These are phyloP conservation scores for Danio rerio DNA, from an alignment of 2,113 vertebrate genomes.

Conservation along the genomic window DNA sequence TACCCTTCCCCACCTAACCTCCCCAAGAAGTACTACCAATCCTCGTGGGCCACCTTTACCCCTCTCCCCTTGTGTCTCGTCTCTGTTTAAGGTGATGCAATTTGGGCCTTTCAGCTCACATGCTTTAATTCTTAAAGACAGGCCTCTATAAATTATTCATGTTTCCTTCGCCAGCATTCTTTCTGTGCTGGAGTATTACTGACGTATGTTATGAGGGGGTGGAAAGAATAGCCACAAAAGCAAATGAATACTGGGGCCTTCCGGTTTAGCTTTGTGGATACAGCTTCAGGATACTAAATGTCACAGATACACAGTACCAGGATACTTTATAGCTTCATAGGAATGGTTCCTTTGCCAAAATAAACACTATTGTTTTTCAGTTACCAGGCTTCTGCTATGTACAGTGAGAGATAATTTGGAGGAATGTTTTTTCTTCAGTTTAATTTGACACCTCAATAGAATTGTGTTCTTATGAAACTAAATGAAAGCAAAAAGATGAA, in stretches of 20 bases:
- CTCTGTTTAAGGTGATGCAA: conserved; percentile 64
- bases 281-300: conserved; percentile 30
- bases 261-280: conserved; percentile 65
- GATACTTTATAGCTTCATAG: conserved; percentile 24
- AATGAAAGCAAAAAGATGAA: conserved; percentile 44
- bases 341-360: conserved; percentile 11
- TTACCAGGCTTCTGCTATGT: background rate
- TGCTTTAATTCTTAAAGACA: conserved; percentile 81
- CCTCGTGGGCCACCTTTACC: conserved; percentile 30
- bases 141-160: conserved; percentile 79
- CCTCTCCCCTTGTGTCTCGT: conserved; percentile 26
- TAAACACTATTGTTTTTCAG: conserved; percentile 11
- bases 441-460: conserved; percentile 54
- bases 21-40: background rate
- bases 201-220: conserved; percentile 43
- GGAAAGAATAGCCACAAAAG: conserved; percentile 56
- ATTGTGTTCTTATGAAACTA: conserved; percentile 45
- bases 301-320: background rate
- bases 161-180: conserved; percentile 70
- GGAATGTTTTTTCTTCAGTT: conserved; percentile 29
- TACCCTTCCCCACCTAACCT: background rate
- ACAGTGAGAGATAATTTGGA: conserved; percentile 14
- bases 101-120: conserved; percentile 77
- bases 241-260: conserved; percentile 51
- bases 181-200: conserved; percentile 70